Conservation (phyloP, 2,888 invertebrate genomes). For the Tromatobia lineatoria region DNA sequence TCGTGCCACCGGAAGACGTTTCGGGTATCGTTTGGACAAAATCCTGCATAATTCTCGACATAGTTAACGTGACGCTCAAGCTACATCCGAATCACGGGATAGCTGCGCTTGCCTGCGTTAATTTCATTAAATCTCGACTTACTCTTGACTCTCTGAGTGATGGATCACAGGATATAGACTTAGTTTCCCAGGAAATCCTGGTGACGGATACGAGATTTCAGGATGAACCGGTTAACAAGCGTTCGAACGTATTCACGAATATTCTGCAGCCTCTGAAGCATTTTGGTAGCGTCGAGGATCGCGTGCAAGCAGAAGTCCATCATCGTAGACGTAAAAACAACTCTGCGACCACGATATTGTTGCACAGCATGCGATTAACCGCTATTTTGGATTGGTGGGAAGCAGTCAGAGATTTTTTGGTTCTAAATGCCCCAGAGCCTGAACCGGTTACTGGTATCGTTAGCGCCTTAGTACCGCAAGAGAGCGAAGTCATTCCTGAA, state of each 20-base stretch:
- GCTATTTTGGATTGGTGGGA: constrained; percentile 98
- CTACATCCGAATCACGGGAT: constrained; percentile 88
- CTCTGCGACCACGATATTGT: constrained; percentile 93
- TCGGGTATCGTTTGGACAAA: constrained; percentile 89
- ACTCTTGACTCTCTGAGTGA: constrained; percentile 95
- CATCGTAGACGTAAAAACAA: constrained; percentile 90
- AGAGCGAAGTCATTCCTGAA: constrained; percentile 67
- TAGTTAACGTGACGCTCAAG: constrained; percentile 94
- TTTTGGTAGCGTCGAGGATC: constrained; percentile 85
- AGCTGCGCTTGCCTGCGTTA: constrained; percentile 92
- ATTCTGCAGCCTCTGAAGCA: constrained; percentile 93
- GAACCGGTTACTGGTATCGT: constrained; percentile 75
- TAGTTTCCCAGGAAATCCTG: constrained; percentile 96
- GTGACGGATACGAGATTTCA: constrained; percentile 92
- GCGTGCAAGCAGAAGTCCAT: constrained; percentile 92
- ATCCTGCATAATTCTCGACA: constrained; percentile 92
- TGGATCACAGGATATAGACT: constrained; percentile 95
- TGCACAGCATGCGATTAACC: constrained; percentile 98
- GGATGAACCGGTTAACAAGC: constrained; percentile 89
- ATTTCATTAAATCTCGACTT: constrained; percentile 96
- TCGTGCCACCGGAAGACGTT: constrained; percentile 64
- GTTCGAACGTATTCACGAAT: constrained; percentile 95
- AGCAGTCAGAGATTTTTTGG: constrained; percentile 92
- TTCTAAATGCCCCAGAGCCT: constrained; percentile 85
- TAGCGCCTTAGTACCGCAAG: constrained; percentile 64